These are phyloP conservation scores for Verasper variegatus DNA, from an alignment of 2,113 vertebrate genomes.

Conservation along the genomic window DNA sequence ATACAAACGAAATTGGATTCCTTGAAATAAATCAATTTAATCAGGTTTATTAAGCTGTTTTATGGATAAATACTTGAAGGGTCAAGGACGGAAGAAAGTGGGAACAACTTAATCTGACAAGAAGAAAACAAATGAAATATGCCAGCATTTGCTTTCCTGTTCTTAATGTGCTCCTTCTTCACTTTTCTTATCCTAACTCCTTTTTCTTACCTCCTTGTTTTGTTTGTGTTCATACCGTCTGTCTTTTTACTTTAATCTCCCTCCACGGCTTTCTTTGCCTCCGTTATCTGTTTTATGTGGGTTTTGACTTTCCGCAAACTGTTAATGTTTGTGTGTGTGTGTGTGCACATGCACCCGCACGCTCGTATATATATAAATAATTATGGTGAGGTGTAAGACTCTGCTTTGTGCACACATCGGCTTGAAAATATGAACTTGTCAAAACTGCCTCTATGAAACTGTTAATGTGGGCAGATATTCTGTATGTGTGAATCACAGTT, in stretches of 20 bases:
- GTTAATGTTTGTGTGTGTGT: constrained; percentile 10
- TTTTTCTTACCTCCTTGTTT: constrained; percentile 21
- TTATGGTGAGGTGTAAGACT: constrained; percentile 43
- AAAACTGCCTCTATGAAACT: constrained; percentile 44
- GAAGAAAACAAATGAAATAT: too few relatives aligned
- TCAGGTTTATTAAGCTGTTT: too few relatives aligned
- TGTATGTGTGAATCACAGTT: constrained; percentile 58
- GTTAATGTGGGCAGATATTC: constrained; percentile 56
- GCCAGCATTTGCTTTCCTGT: too few relatives aligned
- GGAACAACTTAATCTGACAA: constrained; percentile 6
- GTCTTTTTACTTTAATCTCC: constrained; percentile 40
- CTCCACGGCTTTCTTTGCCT: constrained; percentile 7
- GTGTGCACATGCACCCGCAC: constrained; percentile 9
- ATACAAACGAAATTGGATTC: too few relatives aligned
- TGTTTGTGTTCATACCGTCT: constrained; percentile 44
- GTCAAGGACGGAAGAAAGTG: background rate
- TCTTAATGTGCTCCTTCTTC: background rate
- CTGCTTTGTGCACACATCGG: constrained; percentile 24
- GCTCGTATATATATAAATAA: constrained; percentile 40
- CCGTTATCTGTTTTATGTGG: constrained; percentile 14
- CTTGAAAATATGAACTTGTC: constrained; percentile 55
- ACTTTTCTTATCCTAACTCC: background rate
- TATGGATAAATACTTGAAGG: background rate
- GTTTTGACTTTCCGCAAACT: constrained; percentile 40
- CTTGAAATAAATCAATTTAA: too few relatives aligned